Evolutionary conservation across 37 sponge, comb jelly and placozoan genomes (phyloP).

Genomic region (Agelas oroides): DNA sequence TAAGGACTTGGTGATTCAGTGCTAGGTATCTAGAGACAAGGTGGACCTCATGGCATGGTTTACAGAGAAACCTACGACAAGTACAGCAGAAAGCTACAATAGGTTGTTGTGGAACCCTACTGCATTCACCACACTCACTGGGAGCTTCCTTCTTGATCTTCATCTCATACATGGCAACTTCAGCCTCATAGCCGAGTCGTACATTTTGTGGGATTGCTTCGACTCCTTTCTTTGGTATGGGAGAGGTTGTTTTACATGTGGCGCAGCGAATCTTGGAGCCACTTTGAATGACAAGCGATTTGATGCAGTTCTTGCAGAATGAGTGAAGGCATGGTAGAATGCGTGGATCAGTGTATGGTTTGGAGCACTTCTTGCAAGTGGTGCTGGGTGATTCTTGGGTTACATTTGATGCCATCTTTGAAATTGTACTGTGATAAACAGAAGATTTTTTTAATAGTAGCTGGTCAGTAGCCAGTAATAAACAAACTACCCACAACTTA

Average conservation of each 20-base stretch:
- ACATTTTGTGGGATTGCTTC: conserved; percentile 2
- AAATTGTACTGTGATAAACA: too few relatives aligned
- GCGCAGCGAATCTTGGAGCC: conserved; percentile 6
- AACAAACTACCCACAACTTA: too few relatives aligned
- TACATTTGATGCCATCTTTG: too few relatives aligned
- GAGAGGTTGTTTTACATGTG: neutral
- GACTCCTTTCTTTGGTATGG: neutral
- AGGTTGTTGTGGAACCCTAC: neutral
- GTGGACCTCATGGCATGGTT: conserved; percentile 19
- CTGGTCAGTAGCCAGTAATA: too few relatives aligned
- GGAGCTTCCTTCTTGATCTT: neutral
- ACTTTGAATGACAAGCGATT: neutral
- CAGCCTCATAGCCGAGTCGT: conserved; percentile 1
- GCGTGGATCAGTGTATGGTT: conserved; percentile 45
- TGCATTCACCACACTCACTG: conserved; percentile 19
- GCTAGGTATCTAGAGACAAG: neutral
- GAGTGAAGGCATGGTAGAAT: conserved; percentile 61
- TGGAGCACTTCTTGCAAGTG: conserved; percentile 25
- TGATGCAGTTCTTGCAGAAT: conserved; percentile 51
- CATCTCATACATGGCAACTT: conserved; percentile 22
- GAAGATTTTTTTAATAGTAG: too few relatives aligned
- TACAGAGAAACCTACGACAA: conserved; percentile 35
- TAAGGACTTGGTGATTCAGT: conserved; percentile 1
- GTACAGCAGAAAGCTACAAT: conserved; percentile 13
- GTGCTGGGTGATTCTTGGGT: too few relatives aligned